Evolutionary conservation across 2,797 vertebrate genomes (phyloP), one percentile per base, ranked within the genome.

Genomic region (Siniperca undulata): DNA sequence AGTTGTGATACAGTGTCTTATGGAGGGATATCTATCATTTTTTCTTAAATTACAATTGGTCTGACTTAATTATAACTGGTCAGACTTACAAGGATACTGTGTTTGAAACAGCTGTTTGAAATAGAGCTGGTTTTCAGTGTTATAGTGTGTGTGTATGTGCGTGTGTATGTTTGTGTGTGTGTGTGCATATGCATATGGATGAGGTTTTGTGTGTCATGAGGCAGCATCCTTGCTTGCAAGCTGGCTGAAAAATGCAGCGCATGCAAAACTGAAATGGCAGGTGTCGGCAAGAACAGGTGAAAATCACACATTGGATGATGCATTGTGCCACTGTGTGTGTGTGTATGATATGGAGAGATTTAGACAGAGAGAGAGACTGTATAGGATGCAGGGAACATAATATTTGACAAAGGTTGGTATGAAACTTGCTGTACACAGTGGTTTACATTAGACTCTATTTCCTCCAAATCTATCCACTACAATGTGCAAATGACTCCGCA

Each of bases 221-320:
- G 56, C 56, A 30, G 42, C 3, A 46, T 81, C 80, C 85, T 87
- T 85, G 86, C 67, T 76, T 10, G 0, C n/a, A 78, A 70, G 67
- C 55, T 27, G 55, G 40, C 46, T 36, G 36, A 70, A 87, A 70
- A 87, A 85, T 83, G 84, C 86, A 82, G 36, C 7, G 30, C 66
- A 70, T 81, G 86, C 85, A 90, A 83, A 88, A 55, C 68, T 85
- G 77, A 88, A 90, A 88, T 81, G 86, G 84, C 86, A 90, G 86
- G 80, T 90, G 87, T 91, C 77, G 17, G 76, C 70, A 86, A 78
- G 75, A 86, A 76, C 58, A 72, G 82, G 75, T 85, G 75, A 85
- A 86, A 92, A 87, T 87, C 85, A 67, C 30, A 74, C 70, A 72
- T 27, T 64, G 66, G 42, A 81, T 78, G 53, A 82, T 84, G 73